Evolutionary conservation across 2,113 vertebrate genomes (phyloP).

Genomic region (Promerops cafer): DNA sequence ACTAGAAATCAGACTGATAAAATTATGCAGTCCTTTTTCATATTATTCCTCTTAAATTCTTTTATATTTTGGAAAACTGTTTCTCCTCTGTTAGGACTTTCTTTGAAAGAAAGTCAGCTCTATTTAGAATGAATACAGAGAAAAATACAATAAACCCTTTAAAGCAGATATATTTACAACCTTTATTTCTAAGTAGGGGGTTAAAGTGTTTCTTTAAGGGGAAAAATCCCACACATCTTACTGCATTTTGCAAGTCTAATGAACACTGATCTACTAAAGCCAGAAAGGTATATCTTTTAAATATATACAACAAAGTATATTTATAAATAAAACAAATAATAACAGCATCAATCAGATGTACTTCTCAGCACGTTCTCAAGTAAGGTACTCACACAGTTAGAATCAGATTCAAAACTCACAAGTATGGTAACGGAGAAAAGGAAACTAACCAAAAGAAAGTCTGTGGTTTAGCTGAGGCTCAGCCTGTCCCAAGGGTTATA

Average conservation of each 20-base stretch:
- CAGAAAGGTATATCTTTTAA: neutral
- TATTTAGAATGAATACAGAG: neutral
- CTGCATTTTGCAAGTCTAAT: neutral
- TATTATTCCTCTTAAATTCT: neutral
- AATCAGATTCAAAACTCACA: neutral
- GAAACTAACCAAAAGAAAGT: conserved; percentile 38
- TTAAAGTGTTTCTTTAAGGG: neutral
- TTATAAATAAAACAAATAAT: neutral
- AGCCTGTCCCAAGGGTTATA: neutral
- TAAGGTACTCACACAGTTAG: neutral
- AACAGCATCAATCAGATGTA: neutral
- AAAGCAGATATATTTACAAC: neutral
- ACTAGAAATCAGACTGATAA: neutral
- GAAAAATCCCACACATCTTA: neutral
- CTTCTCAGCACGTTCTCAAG: neutral
- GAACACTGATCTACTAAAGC: neutral
- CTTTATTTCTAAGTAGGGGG: neutral
- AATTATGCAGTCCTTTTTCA: neutral
- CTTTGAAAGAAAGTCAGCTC: neutral
- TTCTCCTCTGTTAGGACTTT: neutral
- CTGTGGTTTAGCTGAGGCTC: conserved; percentile 2
- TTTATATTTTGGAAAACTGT: neutral
- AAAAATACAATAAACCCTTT: neutral
- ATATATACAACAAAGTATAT: neutral
- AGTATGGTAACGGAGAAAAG: neutral